Base-by-base conservation (phyloP, 1,140 invertebrate species). In the Holotrichia oblita region DNA sequence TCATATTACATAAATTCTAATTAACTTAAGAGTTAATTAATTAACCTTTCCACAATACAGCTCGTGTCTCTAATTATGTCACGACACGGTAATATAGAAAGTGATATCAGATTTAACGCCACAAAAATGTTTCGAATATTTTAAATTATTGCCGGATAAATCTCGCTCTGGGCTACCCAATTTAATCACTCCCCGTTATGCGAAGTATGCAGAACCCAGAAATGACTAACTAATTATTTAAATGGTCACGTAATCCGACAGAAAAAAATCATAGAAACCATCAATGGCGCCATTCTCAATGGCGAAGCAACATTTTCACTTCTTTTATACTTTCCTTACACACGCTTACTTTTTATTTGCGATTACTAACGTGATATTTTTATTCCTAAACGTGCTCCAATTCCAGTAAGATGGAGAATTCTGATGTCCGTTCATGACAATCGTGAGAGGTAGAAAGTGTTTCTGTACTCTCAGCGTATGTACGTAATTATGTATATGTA, bases 331-430 rank as follows among this genome's bases (percentile, higher is more conserved):
- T 69, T 69, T 69, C 61, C 61, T 69, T 7, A 34, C 27, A 69
- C 0, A 69, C 22, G 61, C 22, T 22, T 34, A 69, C 17, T 22
- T 69, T 22, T 27, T 22, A 69, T 34, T 69, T 8, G 17, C 61
- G 22, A 69, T 34, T 34, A 22, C 61, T 7, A 34, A 12, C 61
- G 9, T 34, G 61, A 22, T 22, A 20, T 22, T 12, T 69, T 27
- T 69, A 69, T 69, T 69, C 61, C 7, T 69, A 20, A 69, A 69
- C 61, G 61, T 69, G 61, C 61, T 69, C 61, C 22, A 69, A 69
- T 69, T 69, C 61, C 12, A 69, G n/a, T 34, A 69, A 69, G 61
- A 69, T 69, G 61, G 17, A 27, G 61, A 27, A 69, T 14, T 69
- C 27, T 22, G 20, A 69, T 27, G 61, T 69, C 61, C 20, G 22